Conservation (phyloP, 2,113 vertebrate genomes). For the Sapayoa aenigma region DNA sequence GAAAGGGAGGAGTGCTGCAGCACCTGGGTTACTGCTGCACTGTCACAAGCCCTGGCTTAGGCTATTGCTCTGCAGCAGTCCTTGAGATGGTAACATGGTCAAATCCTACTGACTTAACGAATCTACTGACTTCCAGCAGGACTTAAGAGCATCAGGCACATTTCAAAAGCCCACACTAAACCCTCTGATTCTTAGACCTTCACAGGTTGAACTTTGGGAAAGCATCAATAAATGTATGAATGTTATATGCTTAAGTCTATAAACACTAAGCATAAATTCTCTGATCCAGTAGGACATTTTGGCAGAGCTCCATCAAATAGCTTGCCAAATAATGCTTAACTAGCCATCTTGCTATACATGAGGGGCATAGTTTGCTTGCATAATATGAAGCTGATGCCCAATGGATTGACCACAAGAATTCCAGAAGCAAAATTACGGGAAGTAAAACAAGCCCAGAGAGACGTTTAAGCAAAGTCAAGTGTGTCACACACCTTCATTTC, state of each 20-base stretch:
- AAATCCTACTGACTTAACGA: not conserved
- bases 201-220: not conserved
- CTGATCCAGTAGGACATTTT: not conserved
- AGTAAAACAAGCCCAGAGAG: not conserved
- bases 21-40: too few species aligned
- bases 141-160: not conserved
- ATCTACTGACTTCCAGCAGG: not conserved
- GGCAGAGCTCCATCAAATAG: not conserved
- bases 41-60: not conserved
- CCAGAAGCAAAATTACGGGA: not conserved
- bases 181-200: not conserved
- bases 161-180: not conserved
- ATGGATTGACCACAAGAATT: not conserved
- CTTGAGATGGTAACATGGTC: rapidly evolving
- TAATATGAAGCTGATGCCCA: not conserved
- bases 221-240: not conserved
- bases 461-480: not conserved
- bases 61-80: not conserved
- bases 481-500: not conserved
- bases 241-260: not conserved
- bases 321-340: not conserved
- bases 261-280: not conserved
- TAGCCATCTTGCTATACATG: rapidly evolving
- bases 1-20: not conserved
- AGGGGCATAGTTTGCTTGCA: not conserved